phyloP scores from a whole-genome alignment of 2,888 invertebrate genomes.

The Colostygia pectinataria region DNA sequence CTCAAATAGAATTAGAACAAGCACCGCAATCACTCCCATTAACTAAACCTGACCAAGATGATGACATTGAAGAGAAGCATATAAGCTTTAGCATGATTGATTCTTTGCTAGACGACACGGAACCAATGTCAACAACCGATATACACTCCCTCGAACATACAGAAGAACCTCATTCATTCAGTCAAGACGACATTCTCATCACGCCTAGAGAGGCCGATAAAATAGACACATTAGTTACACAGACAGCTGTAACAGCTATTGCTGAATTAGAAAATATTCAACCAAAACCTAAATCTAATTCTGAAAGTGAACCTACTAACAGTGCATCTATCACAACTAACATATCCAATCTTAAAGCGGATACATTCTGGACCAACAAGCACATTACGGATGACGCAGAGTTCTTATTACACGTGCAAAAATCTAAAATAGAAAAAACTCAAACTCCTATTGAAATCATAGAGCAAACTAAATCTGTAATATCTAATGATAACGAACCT shows the following conservation, averaged over 20 bases:
- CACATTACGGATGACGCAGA: constrained; percentile 84
- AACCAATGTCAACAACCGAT: constrained; percentile 45
- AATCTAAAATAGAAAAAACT: constrained; percentile 37
- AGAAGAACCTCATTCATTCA: constrained; percentile 37
- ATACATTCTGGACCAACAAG: constrained; percentile 84
- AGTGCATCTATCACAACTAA: constrained; percentile 58
- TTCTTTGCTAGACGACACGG: constrained; percentile 53
- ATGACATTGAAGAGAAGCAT: constrained; percentile 50
- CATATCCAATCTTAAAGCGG: constrained; percentile 65
- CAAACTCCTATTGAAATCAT: constrained; percentile 25
- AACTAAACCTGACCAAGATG: constrained; percentile 32
- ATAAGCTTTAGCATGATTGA: constrained; percentile 61
- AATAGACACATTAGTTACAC: constrained; percentile 26
- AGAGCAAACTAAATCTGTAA: constrained; percentile 25
- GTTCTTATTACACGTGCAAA: constrained; percentile 50
- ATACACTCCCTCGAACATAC: constrained; percentile 47
- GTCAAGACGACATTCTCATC: constrained; percentile 44
- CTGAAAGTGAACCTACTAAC: constrained; percentile 50
- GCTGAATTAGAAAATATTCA: constrained; percentile 19
- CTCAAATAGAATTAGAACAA: constrained; percentile 23
- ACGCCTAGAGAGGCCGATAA: constrained; percentile 47
- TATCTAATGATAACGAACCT: constrained; percentile 28
- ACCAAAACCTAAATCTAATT: constrained; percentile 21
- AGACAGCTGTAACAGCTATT: constrained; percentile 8
- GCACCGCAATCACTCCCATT: constrained; percentile 11